Base-by-base conservation (phyloP, 2,797 vertebrate species). In the Girardinus metallicus region DNA sequence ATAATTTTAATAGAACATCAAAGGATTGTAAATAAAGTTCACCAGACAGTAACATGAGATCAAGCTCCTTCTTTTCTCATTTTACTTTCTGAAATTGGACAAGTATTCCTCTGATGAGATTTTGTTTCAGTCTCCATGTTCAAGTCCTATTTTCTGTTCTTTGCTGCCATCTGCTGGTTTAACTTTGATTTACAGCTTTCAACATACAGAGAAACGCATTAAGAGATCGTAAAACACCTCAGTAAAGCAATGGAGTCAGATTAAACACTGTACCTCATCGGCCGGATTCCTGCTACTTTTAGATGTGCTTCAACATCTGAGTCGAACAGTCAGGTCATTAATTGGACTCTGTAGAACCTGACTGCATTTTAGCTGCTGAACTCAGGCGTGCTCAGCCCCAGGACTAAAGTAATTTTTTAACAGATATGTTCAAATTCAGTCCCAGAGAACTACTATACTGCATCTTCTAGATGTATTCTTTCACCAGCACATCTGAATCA, bases 151-250 rank as follows among this genome's bases (percentile, higher is more conserved):
- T 29, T 10, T 71, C 36, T 39, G 76, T 41, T 10, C n/a, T 77
- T 46, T 77, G 76, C 64, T 71, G 23, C 47, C 76, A 70, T 43
- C 76, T 71, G 64, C 64, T 77, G 76, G 64, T 71, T 71, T 11
- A 43, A 43, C 41, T 71, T 46, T 44, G 9, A 46, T 31, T 64
- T 47, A 64, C 57, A 71, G 8, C 2, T 6, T 70, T n/a, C 43
- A 43, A 70, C 2, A 1, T 44, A 26, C 8, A 74, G 66, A 74
- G 6, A 31, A 43, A 10, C 9, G 13, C 36, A 26, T n/a, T 43
- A 5, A 8, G 11, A 43, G 11, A 5, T 70, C 15, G 5, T 70
- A 1, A 26, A 36, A 23, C 49, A 53, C 7, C 49, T 53, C 16
- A 11, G 64, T 39, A 18, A 62, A 34, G 60, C 31, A 18, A 5